These are phyloP conservation scores for Drosophila hawaiiensis DNA, from an alignment of 2,888 invertebrate species.

Conservation along the genomic window DNA sequence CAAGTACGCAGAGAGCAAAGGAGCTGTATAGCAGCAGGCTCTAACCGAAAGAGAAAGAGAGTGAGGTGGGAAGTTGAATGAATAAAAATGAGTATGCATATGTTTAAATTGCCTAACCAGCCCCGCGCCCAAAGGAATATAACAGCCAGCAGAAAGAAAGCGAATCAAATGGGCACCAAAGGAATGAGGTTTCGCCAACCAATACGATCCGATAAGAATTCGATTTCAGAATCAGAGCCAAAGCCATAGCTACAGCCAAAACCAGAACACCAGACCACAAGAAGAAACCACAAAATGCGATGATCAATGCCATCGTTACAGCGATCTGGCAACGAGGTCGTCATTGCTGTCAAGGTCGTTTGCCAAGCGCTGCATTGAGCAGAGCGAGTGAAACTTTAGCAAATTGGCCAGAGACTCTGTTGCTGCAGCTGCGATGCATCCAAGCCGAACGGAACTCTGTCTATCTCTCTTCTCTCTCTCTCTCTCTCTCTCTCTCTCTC, in stretches of 20 bases:
- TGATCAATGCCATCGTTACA: constrained; percentile 42
- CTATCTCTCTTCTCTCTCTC: not conserved
- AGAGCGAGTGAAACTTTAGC: constrained; percentile 17
- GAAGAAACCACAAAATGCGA: constrained; percentile 35
- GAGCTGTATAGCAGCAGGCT: not conserved
- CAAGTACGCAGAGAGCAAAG: constrained; percentile 22
- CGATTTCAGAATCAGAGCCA: constrained; percentile 14
- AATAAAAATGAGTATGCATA: constrained; percentile 4
- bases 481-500: not conserved
- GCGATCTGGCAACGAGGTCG: constrained; percentile 62
- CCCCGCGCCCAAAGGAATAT: constrained; percentile 39
- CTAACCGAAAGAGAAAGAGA: not conserved
- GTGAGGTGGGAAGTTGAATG: not conserved
- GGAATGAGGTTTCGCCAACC: constrained; percentile 61
- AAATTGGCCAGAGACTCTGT: constrained; percentile 22
- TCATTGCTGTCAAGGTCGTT: constrained; percentile 67
- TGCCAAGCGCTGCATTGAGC: constrained; percentile 58
- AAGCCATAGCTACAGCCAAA: constrained; percentile 10
- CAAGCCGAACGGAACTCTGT: constrained; percentile 42
- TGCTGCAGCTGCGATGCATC: constrained; percentile 25
- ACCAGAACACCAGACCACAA: constrained; percentile 25
- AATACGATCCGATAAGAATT: constrained; percentile 16
- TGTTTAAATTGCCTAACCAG: not conserved
- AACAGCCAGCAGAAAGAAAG: constrained; percentile 25
- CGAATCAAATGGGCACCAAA: constrained; percentile 68